Base-by-base conservation (phyloP, 2,113 vertebrate genomes). In the Ctenodactylus gundi region DNA sequence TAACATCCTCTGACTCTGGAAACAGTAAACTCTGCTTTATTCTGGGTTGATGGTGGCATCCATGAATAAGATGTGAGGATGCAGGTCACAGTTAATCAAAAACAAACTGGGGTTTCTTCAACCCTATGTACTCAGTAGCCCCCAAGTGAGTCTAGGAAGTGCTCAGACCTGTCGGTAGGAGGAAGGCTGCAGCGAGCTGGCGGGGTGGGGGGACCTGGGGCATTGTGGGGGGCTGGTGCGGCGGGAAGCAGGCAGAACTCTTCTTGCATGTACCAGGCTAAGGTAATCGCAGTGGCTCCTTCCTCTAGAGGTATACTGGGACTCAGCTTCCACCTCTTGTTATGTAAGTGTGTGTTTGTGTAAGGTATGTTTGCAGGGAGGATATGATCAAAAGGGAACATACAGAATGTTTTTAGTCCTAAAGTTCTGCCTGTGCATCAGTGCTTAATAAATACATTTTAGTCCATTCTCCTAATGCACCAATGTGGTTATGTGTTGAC, bases 81-180 rank as follows among this genome's bases (percentile, higher is more conserved):
- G 31, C 46, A 77, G 68, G 36, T 78, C 70, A 67, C 44, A 60
- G 46, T n/a, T 58, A 73, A 68, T 51, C 46, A 60, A 46, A 55
- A 93, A 29, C 34, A 51, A 57, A 18, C 77, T 80, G 27, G 31
- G 65, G 75, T 91, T 81, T 49, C 62, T 93, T 96, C 93, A 78
- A 64, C 83, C 46, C 58, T 55, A 27, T 53, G 15, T 44, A 46
- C 34, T 53, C 70, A 81, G 39, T 62, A 46, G 44, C 21, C 58
- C 34, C 36, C 78, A 57, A 53, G 67, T 72, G 91, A 85, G 29
- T n/a, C 85, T 44, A 41, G 68, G 29, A 80, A 83, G 68, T 0
- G n/a, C 70, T 60, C 64, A 39, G 20, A 39, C 57, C 72, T 29
- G 12, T 20, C 53, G 4, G 62, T 13, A 64, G 15, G 64, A 93